phyloP scores from a whole-genome alignment of 2,113 vertebrate genomes.

The Notiomystis cincta region DNA sequence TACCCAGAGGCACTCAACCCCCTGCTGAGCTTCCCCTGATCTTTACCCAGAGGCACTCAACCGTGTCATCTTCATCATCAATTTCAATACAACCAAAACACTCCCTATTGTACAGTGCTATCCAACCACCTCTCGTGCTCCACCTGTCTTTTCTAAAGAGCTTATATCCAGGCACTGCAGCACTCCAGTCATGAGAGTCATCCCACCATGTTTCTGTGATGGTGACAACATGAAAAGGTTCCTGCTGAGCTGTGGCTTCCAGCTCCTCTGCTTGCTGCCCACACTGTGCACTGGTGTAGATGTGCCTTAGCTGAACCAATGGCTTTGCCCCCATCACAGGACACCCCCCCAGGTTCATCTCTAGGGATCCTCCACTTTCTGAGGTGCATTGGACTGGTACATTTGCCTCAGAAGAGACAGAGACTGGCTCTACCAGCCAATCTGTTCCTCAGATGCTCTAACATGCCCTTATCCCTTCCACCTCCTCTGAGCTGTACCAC shows the following conservation, averaged over 20 bases:
- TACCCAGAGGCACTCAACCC: neutral
- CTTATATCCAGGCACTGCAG: neutral
- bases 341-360: neutral
- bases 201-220: neutral
- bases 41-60: neutral
- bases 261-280: neutral
- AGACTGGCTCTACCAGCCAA: neutral
- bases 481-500: neutral
- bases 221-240: neutral
- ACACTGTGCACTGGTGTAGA: neutral
- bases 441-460: neutral
- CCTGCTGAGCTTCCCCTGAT: too few relatives aligned
- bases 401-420: neutral
- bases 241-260: neutral
- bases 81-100: neutral
- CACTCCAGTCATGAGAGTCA: neutral
- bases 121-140: neutral
- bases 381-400: neutral
- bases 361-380: neutral
- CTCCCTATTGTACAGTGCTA: neutral
- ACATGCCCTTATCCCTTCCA: neutral
- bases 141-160: neutral
- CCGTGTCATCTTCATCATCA: neutral
- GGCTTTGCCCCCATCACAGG: neutral
- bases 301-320: fast-evolving